A percentile compares a stretch with the other conserved stretches of the same genome.
phyloP scores from a whole-genome alignment of 2,888 invertebrate genomes.

The Octodonta nipae region DNA sequence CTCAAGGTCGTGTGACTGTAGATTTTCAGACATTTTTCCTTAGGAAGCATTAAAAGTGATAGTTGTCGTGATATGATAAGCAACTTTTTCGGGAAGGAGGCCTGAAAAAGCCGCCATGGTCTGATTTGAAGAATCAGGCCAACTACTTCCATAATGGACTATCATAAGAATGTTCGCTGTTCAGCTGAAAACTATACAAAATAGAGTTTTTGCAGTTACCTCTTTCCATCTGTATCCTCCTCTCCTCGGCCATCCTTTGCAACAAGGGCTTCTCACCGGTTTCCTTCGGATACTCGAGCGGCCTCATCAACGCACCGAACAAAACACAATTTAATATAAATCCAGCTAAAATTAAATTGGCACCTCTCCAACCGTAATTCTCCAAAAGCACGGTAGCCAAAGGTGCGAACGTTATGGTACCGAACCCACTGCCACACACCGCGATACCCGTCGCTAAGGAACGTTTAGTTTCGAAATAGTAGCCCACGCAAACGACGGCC shows the following conservation, averaged over 20 bases:
- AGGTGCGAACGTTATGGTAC: constrained; percentile 91
- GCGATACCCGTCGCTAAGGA: constrained; percentile 90
- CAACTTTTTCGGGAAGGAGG: too few species aligned
- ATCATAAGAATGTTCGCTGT: too few species aligned
- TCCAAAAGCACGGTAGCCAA: constrained; percentile 67
- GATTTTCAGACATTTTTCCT: too few species aligned
- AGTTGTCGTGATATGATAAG: too few species aligned
- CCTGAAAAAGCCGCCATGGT: too few species aligned
- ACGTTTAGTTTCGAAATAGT: constrained; percentile 91
- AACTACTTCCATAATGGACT: too few species aligned
- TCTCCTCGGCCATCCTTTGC: constrained; percentile 87
- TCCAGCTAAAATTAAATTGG: constrained; percentile 83
- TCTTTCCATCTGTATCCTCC: constrained; percentile 77
- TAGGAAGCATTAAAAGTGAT: too few species aligned
- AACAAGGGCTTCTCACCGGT: constrained; percentile 65
- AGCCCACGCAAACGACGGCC: constrained; percentile 91
- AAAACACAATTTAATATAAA: constrained; percentile 82
- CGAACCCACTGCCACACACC: constrained; percentile 90
- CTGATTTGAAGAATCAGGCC: too few species aligned
- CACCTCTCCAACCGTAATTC: constrained; percentile 76
- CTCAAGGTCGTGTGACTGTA: too few species aligned
- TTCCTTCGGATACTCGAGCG: constrained; percentile 61
- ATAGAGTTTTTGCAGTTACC: too few species aligned
- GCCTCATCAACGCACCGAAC: constrained; percentile 73
- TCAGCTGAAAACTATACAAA: too few species aligned